These are phyloP conservation scores for Heliocidaris tuberculata DNA, from an alignment of 35 echinoderm and acorn worm genomes.

Conservation along the genomic window DNA sequence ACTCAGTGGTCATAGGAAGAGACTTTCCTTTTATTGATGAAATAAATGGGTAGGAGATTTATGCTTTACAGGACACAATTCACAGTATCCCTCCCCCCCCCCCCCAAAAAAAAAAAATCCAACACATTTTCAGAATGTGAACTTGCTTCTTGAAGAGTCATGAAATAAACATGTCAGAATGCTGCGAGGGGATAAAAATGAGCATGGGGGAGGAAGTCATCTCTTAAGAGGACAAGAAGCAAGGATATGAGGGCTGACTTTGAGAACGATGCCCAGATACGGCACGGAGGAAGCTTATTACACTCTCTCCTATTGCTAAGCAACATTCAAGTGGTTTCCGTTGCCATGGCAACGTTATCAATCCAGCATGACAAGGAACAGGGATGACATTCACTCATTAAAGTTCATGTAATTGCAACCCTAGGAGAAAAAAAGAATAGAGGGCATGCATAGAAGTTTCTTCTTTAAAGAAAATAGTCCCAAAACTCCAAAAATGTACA, in stretches of 20 bases:
- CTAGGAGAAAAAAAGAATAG: neutral
- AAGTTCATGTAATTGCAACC: neutral
- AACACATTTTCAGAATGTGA: too few species aligned
- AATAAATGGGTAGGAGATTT: too few species aligned
- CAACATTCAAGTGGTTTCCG: slow-evolving; percentile 27
- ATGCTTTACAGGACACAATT: too few species aligned
- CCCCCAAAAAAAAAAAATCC: too few species aligned
- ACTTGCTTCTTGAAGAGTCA: neutral
- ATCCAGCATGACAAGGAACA: neutral
- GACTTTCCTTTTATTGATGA: too few species aligned
- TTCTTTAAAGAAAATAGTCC: too few species aligned
- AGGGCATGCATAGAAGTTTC: neutral
- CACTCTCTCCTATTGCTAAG: neutral
- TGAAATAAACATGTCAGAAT: neutral
- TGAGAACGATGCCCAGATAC: neutral
- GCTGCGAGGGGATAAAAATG: neutral
- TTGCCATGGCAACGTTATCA: neutral
- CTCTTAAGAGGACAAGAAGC: neutral
- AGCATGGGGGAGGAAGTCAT: neutral
- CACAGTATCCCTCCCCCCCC: too few species aligned
- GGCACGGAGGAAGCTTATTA: slow-evolving; percentile 1
- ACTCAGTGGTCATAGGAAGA: too few species aligned
- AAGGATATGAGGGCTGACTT: slow-evolving; percentile 17
- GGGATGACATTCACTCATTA: slow-evolving; percentile 9
- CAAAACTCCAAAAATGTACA: too few species aligned